Evolutionary conservation across 37 sponge, comb jelly and placozoan species (phyloP).

Genomic region (Chondrosia reniformis): DNA sequence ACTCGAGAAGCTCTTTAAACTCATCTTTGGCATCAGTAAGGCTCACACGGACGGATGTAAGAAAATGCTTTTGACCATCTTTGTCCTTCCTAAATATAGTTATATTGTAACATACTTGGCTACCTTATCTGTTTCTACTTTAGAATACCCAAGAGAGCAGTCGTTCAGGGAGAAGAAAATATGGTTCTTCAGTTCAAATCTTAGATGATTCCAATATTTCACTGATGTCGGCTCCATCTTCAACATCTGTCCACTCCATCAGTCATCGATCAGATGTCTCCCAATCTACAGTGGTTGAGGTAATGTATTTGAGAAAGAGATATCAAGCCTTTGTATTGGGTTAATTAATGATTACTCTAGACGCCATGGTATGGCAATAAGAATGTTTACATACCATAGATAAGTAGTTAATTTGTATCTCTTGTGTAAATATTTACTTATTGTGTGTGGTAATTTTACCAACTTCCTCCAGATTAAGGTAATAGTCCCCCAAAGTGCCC

Average conservation of each 20-base stretch:
- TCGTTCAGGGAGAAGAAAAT: not conserved
- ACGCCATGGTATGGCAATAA: conserved; percentile 84
- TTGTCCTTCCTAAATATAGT: no score
- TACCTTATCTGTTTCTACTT: no score
- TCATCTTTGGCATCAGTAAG: conserved; percentile 1
- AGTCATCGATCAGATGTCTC: conserved; percentile 83
- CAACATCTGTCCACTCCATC: not conserved
- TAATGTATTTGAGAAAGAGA: not conserved
- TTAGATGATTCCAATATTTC: conserved; percentile 14
- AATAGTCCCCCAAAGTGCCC: not conserved
- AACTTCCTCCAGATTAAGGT: not conserved
- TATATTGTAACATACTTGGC: no score
- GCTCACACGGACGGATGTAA: conserved; percentile 29
- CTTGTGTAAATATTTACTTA: no score
- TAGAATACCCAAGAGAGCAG: not conserved
- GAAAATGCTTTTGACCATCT: no score
- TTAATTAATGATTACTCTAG: conserved; percentile 89
- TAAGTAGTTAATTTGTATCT: no score
- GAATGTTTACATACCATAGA: not conserved
- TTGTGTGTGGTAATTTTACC: no score
- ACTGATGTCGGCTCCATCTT: not conserved
- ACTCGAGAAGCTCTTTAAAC: not conserved
- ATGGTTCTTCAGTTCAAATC: not conserved
- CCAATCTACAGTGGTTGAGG: conserved; percentile 23
- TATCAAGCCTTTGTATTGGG: not conserved